These are phyloP conservation scores for Candidula unifasciata DNA, from an alignment of 2,888 invertebrate species.

Conservation along the genomic window DNA sequence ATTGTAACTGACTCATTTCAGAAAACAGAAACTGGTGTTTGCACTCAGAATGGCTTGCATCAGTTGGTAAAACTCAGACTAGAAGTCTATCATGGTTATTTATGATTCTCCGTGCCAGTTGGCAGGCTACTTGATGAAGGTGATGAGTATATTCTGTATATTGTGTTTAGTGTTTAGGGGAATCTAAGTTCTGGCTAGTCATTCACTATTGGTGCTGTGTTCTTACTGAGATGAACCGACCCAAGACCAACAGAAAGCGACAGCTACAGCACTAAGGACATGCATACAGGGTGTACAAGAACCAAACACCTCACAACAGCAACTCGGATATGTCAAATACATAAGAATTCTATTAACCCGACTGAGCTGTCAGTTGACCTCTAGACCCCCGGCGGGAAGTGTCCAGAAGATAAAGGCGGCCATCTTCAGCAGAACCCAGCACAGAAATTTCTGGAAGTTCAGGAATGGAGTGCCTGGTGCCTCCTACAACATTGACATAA, in stretches of 20 bases:
- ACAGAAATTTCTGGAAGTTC: conserved; percentile 52
- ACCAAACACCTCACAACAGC: neutral
- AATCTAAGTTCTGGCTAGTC: no score
- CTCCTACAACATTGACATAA: conserved; percentile 38
- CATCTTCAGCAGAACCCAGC: conserved; percentile 37
- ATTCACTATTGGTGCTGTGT: no score
- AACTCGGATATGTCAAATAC: neutral
- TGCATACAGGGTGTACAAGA: conserved; percentile 3
- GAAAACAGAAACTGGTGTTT: no score
- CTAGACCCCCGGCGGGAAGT: conserved; percentile 35
- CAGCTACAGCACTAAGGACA: neutral
- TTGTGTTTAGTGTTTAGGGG: no score
- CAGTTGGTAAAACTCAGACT: no score
- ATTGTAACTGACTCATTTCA: no score
- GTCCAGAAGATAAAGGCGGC: conserved; percentile 33
- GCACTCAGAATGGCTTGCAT: no score
- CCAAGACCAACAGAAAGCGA: neutral
- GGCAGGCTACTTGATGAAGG: no score
- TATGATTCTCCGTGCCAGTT: no score
- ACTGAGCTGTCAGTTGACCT: conserved; percentile 39
- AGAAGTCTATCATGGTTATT: no score
- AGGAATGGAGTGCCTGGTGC: conserved; percentile 43
- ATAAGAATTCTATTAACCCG: neutral
- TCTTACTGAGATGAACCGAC: no score
- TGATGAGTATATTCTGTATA: no score